Evolutionary conservation across 2,888 invertebrate species (phyloP), one percentile per base, ranked within the genome.

Genomic region (Cephus spinipes): DNA sequence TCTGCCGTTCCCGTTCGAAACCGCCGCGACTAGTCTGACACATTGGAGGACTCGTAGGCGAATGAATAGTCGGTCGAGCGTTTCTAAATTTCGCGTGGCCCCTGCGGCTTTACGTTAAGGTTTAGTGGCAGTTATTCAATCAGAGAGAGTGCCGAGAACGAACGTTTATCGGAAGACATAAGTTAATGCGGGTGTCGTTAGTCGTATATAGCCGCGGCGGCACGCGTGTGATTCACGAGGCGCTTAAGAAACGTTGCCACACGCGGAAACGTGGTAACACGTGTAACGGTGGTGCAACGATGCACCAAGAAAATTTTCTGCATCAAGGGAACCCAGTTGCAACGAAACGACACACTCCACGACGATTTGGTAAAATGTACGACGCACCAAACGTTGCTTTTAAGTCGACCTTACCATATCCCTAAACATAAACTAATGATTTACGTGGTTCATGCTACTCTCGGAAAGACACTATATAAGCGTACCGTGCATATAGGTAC

Each of bases 351-450:
- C 68, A 73, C 31, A 68, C 68, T 73, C 55, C 68, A 82, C 81
- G 86, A 85, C 85, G 85, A 87, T 89, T 89, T 88, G 85, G 86
- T 89, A 88, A 89, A 89, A 89, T 89, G 88, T 89, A 88, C 88
- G 89, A 89, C 88, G 87, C 84, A 83, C 84, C 82, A 85, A 69
- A 69, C 68, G 76, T 87, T 86, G 85, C 85, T 11, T 30, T 81
- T 85, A 85, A 87, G 88, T 86, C 86, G 86, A 86, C 89, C 88
- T 89, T 88, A 87, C 88, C 86, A 88, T 88, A 85, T 85, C 83
- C 82, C 84, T 86, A 85, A 87, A 87, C 88, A 89, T 89, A 89
- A 89, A 89, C 86, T 84, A 77, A 83, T 89, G 89, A 89, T 89
- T 89, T 89, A 89, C 83, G 84, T 81, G 74, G 81, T 81, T 84